Evolutionary conservation across 2,113 vertebrate genomes (phyloP).

Genomic region (Neogobius melanostomus): DNA sequence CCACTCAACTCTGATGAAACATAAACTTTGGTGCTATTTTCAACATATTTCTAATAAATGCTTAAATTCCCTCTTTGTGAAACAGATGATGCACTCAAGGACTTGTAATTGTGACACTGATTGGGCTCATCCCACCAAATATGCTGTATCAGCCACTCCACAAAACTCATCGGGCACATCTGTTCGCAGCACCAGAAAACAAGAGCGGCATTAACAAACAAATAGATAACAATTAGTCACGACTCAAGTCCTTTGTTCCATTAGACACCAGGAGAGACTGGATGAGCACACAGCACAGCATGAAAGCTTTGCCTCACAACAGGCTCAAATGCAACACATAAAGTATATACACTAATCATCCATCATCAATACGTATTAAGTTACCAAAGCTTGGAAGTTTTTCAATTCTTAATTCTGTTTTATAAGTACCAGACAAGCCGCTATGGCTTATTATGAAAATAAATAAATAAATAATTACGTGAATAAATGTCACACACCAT

Average conservation of each 20-base stretch:
- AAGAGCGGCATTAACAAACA: slow-evolving; percentile 62
- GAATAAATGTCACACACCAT: no score
- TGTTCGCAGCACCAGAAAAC: slow-evolving; percentile 65
- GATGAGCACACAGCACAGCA: slow-evolving; percentile 38
- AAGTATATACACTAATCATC: slow-evolving; percentile 10
- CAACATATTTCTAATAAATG: slow-evolving; percentile 39
- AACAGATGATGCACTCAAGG: slow-evolving; percentile 52
- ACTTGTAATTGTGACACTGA: slow-evolving; percentile 67
- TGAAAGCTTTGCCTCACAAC: slow-evolving; percentile 13
- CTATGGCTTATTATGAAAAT: no score
- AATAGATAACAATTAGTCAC: slow-evolving; percentile 71
- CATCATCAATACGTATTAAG: not conserved
- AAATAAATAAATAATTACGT: no score
- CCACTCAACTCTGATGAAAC: not conserved
- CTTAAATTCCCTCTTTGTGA: slow-evolving; percentile 40
- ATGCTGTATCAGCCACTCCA: slow-evolving; percentile 62
- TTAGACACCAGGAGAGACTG: slow-evolving; percentile 45
- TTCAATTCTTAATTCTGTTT: no score
- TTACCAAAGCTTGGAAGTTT: no score
- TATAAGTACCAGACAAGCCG: no score
- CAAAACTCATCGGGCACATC: slow-evolving; percentile 73
- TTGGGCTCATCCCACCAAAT: slow-evolving; percentile 61
- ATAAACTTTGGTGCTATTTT: slow-evolving; percentile 1
- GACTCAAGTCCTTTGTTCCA: slow-evolving; percentile 64
- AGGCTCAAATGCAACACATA: slow-evolving; percentile 34